Base-by-base conservation (phyloP, 1,140 invertebrate species). In the Lethocerus indicus region DNA sequence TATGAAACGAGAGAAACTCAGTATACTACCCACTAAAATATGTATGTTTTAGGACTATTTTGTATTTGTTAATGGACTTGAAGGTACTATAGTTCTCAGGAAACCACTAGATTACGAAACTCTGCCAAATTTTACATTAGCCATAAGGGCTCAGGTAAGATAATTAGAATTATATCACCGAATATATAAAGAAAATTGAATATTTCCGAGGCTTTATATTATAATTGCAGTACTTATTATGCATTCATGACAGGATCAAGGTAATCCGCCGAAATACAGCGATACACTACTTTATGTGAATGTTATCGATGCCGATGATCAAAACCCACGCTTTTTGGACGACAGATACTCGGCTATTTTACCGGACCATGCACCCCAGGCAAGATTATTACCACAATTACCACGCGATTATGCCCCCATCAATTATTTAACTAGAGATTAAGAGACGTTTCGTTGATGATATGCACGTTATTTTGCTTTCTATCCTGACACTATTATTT, bases 271-370 rank as follows among this genome's bases (percentile, higher is more conserved):
- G 0, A 73, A 74, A 52, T 73, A 72, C 52, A 79, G 80, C 24
- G 78, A 83, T 51, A 87, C 86, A 1, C 66, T 72, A 21, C 69
- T 93, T 9, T 73, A 74, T 1, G 78, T 92, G 0, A 76, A 85
- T 48, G 79, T 92, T 2, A 75, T 86, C 4, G 89, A 94, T 64
- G 86, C 87, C 0, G 89, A 94, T 60, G 88, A 94, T 67, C 88
- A 92, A 67, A 92, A 92, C 70, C 88, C 88, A 3, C 57, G 61
- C 39, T 92, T 90, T 65, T 56, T 73, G 2, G 73, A 80, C 44
- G 79, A 88, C 35, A 73, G 81, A 55, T 93, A 92, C 61, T 75
- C 71, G 21, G 74, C 81, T 0, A 64, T 72, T 16, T 56, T 91
- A 45, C 81, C 81, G 0, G 71, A 79, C 47, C 63, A 71, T 14